A percentile compares a stretch with the other conserved stretches of the same genome.
phyloP scores from a whole-genome alignment of 2,797 vertebrate genomes.

The Pristis pectinata region DNA sequence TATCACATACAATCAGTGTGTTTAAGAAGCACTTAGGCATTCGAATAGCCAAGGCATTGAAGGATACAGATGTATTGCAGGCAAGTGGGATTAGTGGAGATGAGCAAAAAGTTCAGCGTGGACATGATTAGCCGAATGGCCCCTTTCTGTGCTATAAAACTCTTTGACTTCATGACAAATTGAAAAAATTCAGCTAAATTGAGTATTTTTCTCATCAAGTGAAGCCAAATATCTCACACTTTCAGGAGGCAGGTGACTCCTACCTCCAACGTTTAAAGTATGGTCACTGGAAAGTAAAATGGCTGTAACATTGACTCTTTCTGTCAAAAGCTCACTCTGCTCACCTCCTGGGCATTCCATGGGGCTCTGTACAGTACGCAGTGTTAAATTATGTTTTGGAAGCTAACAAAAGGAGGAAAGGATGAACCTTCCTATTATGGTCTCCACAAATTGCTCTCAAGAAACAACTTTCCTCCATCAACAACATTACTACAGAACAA shows the following conservation, averaged over 20 bases:
- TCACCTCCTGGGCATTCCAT: neutral
- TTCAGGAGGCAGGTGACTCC: neutral
- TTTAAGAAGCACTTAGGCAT: no score
- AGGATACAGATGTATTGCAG: no score
- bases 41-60: no score
- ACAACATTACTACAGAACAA: neutral
- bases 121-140: no score
- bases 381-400: neutral
- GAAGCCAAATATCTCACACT: neutral
- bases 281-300: neutral
- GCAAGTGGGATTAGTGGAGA: no score
- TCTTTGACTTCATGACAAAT: no score
- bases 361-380: neutral
- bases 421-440: neutral
- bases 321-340: neutral
- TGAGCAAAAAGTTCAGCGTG: no score
- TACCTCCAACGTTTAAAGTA: neutral
- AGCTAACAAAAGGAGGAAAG: neutral
- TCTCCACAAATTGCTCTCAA: neutral
- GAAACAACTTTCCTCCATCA: neutral
- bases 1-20: no score
- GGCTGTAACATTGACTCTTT: neutral
- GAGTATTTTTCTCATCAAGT: neutral
- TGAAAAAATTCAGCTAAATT: neutral
- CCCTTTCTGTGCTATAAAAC: no score